Conservation (phyloP, 2,113 vertebrate species). For the Misgurnus anguillicaudatus region DNA sequence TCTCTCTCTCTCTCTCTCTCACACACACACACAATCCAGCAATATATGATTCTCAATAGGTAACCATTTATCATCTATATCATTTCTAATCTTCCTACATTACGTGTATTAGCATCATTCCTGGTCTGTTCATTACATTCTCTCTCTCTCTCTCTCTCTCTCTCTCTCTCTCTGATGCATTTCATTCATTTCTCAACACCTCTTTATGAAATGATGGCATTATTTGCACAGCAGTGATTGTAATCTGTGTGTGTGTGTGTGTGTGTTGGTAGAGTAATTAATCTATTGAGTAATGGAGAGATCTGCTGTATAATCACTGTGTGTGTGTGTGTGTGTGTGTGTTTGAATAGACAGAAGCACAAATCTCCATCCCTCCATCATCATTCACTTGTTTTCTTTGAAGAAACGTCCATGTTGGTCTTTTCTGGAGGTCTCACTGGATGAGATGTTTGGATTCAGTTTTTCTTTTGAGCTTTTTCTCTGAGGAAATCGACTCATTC, state of each 20-base stretch:
- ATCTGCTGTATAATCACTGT: neutral
- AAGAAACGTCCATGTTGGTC: neutral
- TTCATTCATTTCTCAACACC: slow-evolving; percentile 8
- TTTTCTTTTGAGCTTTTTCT: slow-evolving; percentile 4
- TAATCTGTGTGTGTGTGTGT: slow-evolving; percentile 1
- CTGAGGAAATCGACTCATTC: slow-evolving; percentile 7
- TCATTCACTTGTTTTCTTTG: neutral
- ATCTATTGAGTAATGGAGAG: slow-evolving; percentile 23
- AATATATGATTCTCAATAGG: too few relatives aligned
- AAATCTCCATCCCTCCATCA: neutral
- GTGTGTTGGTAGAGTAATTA: neutral
- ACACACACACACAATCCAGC: slow-evolving; percentile 5
- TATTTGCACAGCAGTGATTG: slow-evolving; percentile 9
- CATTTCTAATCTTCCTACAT: too few relatives aligned
- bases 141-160: slow-evolving; percentile 50
- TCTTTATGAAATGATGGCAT: slow-evolving; percentile 38
- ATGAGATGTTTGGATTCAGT: slow-evolving; percentile 2
- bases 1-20: too few relatives aligned
- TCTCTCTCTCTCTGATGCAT: slow-evolving; percentile 35
- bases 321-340: neutral
- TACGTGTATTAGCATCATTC: neutral
- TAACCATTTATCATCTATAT: too few relatives aligned
- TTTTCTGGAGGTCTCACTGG: neutral
- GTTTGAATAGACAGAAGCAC: neutral
- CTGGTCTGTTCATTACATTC: slow-evolving; percentile 45